phyloP scores from a whole-genome alignment of 92 coral and sea anemone genomes.

The Epizoanthus illoricatus region DNA sequence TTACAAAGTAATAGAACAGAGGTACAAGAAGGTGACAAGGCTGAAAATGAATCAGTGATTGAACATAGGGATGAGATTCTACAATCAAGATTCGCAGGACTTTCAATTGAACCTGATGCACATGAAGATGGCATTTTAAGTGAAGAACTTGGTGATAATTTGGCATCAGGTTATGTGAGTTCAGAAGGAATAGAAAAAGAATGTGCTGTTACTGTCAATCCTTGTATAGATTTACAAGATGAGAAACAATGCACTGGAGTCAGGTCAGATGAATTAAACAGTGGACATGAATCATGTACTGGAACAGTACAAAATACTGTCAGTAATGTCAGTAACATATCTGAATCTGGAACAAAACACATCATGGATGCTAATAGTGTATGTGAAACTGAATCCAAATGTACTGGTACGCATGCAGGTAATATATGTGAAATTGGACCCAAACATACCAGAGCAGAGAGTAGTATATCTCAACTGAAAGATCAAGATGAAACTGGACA shows the following conservation, averaged over 20 bases:
- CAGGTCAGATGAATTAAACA: neutral
- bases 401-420: too few relatives aligned
- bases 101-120: constrained; percentile 35
- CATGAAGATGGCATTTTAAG: neutral
- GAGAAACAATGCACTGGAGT: neutral
- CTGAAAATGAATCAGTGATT: too few relatives aligned
- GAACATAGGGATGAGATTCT: constrained; percentile 2
- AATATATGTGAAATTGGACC: too few relatives aligned
- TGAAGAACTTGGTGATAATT: neutral
- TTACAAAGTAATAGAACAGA: too few relatives aligned
- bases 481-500: neutral
- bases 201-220: neutral
- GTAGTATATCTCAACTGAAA: neutral
- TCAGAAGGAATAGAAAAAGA: neutral
- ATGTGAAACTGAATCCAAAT: too few relatives aligned
- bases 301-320: neutral
- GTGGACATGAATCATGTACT: neutral
- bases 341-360: neutral
- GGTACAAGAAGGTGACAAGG: too few relatives aligned
- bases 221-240: neutral
- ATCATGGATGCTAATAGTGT: too few relatives aligned
- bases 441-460: neutral
- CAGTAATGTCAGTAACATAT: neutral
- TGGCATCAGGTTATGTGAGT: neutral
- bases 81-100: constrained; percentile 58